Conservation (phyloP, 1,140 invertebrate genomes). For the Cotesia glomerata region DNA sequence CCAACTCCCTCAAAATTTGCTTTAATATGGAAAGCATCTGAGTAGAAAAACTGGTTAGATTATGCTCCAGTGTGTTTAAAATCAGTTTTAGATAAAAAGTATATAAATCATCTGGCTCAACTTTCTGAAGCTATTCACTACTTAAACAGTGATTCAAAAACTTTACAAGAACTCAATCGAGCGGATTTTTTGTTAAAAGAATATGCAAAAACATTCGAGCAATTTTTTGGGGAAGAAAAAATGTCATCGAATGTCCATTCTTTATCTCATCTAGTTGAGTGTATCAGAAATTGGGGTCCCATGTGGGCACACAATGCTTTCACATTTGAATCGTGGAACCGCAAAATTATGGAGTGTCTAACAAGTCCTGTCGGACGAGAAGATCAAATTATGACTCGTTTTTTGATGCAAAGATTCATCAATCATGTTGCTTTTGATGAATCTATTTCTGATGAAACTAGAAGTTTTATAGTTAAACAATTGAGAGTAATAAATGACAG, state of each 20-base stretch:
- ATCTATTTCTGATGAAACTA: no score
- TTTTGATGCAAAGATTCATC: neutral
- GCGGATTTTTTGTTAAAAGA: neutral
- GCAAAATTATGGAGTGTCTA: neutral
- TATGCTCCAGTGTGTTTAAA: neutral
- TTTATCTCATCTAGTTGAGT: neutral
- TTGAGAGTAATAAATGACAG: neutral
- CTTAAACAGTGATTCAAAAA: neutral
- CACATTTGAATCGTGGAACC: neutral
- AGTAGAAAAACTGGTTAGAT: conserved; percentile 18
- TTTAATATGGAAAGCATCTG: conserved; percentile 12
- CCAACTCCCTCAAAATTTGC: no score
- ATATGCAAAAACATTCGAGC: neutral
- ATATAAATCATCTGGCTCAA: neutral
- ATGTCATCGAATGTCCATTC: neutral
- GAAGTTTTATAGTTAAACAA: neutral
- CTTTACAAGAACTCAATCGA: neutral
- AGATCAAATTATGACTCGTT: neutral
- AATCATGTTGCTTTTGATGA: no score
- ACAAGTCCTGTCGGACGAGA: neutral
- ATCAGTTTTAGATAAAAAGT: neutral
- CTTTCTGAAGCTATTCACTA: neutral
- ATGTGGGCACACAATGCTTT: neutral
- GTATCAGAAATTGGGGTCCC: neutral
- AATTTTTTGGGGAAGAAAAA: neutral